Evolutionary conservation across 1,140 invertebrate species (phyloP), one percentile per base, ranked within the genome.

Genomic region (Pemphigus obesinymphae): DNA sequence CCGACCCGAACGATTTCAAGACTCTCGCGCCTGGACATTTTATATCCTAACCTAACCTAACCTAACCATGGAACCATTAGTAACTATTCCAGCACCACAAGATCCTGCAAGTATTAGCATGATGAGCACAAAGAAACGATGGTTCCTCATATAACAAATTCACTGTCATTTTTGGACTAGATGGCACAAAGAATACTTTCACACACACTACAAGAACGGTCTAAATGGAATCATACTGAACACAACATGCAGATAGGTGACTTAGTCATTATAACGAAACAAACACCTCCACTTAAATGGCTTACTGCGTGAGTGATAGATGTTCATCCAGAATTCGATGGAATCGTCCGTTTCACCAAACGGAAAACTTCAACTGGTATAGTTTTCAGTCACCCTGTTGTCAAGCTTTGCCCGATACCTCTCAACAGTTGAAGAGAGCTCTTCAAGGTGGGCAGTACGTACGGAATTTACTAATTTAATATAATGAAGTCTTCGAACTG

Each of bases 21-120:
- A 58, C 82, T 40, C 82, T 88, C 2, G 85, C 87, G 5, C 86
- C 86, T 50, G 85, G 84, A 40, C 85, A 87, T 50, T 86, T 86
- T 55, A n/a, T n/a, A n/a, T n/a, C n/a, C n/a, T n/a, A n/a, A n/a
- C n/a, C n/a, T n/a, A n/a, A n/a, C n/a, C n/a, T n/a, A n/a, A n/a
- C n/a, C 84, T 86, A 0, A 85, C 86, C 34, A 84, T 84, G n/a
- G 76, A 83, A 13, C 82, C 83, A 10, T 61, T 85, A 0, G 34
- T 53, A 7, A 43, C 70, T 7, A 8, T 81, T 13, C 83, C 63
- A 11, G 15, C 63, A 0, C 63, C 83, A 23, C 15, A 53, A n/a
- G 50, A 23, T n/a, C n/a, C 0, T 0, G n/a, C 7, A 7, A 23
- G 8, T 2, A 5, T 20, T 23, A 53, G 2, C 4, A n/a, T 7